Percentiles rank a stretch among this genome's conserved stretches.
These are phyloP conservation scores for Chalcis sispes DNA, from an alignment of 2,888 invertebrate genomes.

Conservation along the genomic window DNA sequence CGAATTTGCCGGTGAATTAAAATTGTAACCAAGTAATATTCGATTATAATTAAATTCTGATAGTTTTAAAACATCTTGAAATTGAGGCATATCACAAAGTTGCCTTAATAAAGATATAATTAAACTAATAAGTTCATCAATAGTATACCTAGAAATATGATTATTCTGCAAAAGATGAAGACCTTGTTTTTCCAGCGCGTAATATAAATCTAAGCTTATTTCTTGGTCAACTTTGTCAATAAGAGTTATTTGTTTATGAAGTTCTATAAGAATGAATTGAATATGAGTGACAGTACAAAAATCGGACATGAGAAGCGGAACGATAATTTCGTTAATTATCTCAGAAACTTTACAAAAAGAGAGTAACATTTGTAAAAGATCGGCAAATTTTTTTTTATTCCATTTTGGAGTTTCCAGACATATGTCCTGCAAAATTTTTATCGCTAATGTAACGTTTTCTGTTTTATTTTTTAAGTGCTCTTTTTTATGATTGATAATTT, in stretches of 20 bases:
- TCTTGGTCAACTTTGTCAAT: neutral
- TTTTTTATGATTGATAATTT: neutral
- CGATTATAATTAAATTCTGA: no score
- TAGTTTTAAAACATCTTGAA: no score
- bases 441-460: conserved; percentile 3
- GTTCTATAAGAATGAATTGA: conserved; percentile 24
- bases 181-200: neutral
- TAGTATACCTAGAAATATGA: conserved; percentile 23
- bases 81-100: no score
- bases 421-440: conserved; percentile 56
- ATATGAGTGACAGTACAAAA: neutral
- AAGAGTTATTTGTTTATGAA: conserved; percentile 24
- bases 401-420: conserved; percentile 61
- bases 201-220: neutral
- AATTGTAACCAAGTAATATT: no score
- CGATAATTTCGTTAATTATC: conserved; percentile 65
- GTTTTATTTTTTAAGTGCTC: neutral
- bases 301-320: conserved; percentile 60
- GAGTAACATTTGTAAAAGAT: conserved; percentile 60
- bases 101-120: no score
- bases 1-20: no score
- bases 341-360: conserved; percentile 59
- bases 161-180: neutral
- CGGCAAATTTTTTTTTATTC: conserved; percentile 62
- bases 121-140: conserved; percentile 19